Conservation (phyloP, 2,888 invertebrate species). For the Microplitis deprimator region DNA sequence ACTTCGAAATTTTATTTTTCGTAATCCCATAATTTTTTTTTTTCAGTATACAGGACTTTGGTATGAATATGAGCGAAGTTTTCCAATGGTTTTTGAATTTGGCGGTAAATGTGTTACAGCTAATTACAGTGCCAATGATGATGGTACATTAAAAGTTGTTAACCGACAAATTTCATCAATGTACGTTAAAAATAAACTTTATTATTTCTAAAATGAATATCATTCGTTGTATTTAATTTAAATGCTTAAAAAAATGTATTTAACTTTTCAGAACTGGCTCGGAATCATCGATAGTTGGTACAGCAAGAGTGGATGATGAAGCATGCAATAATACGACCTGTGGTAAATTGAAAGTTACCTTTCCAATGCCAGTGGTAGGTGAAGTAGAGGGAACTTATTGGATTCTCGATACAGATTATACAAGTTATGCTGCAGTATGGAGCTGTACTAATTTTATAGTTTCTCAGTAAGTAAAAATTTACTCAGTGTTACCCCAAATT, state of each 20-base stretch:
- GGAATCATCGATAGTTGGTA: constrained; percentile 74
- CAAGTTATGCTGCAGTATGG: constrained; percentile 76
- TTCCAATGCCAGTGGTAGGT: constrained; percentile 75
- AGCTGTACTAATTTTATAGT: constrained; percentile 75
- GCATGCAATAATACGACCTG: constrained; percentile 70
- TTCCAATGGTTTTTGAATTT: constrained; percentile 75
- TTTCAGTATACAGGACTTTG: constrained; percentile 81
- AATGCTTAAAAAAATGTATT: neutral
- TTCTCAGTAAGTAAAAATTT: constrained; percentile 67
- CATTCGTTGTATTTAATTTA: too few relatives aligned
- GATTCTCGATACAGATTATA: constrained; percentile 79
- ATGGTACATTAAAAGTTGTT: constrained; percentile 69
- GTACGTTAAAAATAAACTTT: constrained; percentile 61
- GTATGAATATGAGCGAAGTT: constrained; percentile 85
- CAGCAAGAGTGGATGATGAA: constrained; percentile 72
- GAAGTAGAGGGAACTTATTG: constrained; percentile 75
- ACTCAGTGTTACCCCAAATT: too few relatives aligned
- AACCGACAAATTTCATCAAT: constrained; percentile 71
- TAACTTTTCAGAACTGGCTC: constrained; percentile 73
- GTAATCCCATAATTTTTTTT: neutral
- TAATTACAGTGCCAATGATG: constrained; percentile 74
- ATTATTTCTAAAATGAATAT: too few relatives aligned
- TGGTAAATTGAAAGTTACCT: constrained; percentile 76
- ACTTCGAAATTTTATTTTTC: too few relatives aligned
- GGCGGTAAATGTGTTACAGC: constrained; percentile 84